Evolutionary conservation across 2,113 vertebrate genomes (phyloP).

Genomic region (Aythya baeri): DNA sequence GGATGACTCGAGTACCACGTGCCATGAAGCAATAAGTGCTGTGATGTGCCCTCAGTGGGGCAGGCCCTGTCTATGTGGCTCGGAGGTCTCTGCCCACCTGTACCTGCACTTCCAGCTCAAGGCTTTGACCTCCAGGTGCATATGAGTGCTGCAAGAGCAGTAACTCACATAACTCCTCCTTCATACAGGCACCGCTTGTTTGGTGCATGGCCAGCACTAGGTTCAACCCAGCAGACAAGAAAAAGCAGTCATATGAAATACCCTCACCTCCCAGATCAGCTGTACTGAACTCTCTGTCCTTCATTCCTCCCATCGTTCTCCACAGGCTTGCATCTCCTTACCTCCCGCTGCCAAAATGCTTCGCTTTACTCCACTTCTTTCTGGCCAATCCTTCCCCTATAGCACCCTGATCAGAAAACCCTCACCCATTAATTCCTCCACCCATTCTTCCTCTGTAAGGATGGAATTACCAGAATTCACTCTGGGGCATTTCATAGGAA

Average conservation of each 20-base stretch:
- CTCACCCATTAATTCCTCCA: background rate
- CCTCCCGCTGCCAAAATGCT: background rate
- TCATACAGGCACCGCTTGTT: rapidly evolving
- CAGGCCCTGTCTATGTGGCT: rapidly evolving
- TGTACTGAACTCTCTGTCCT: background rate
- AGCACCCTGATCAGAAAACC: background rate
- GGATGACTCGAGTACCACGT: background rate
- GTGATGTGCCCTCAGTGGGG: too few species aligned
- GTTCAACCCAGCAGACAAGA: background rate
- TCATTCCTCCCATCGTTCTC: background rate
- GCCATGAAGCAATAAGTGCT: background rate
- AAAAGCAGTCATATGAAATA: background rate
- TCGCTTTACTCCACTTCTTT: background rate
- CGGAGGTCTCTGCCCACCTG: background rate
- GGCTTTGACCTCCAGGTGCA: rapidly evolving
- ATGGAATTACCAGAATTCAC: background rate
- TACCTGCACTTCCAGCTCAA: background rate
- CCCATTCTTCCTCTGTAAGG: rapidly evolving
- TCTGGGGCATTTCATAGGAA: background rate
- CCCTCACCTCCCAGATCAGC: background rate
- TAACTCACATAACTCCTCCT: background rate
- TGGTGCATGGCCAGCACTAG: rapidly evolving
- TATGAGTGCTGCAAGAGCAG: background rate
- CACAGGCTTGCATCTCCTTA: background rate
- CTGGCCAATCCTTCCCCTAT: background rate